phyloP scores from a whole-genome alignment of 2,888 invertebrate genomes.

The Miltochrista miniata region DNA sequence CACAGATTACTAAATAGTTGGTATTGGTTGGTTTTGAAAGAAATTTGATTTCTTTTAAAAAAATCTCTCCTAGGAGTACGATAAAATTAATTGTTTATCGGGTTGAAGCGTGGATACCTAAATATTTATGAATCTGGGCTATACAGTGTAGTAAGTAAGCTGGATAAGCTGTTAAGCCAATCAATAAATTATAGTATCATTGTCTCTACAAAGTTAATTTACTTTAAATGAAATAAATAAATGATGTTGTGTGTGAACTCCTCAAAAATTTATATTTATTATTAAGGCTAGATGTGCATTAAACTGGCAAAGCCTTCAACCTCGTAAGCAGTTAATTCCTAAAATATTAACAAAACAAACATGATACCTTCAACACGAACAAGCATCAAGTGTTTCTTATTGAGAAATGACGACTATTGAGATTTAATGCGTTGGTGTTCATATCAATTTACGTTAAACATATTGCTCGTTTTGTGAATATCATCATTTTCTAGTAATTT shows the following conservation, averaged over 20 bases:
- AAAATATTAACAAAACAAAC: slow-evolving; percentile 21
- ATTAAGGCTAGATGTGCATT: slow-evolving; percentile 16
- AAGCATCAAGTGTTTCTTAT: slow-evolving; percentile 23
- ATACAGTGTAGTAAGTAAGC: too few species aligned
- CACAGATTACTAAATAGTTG: too few species aligned
- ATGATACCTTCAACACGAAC: slow-evolving; percentile 23
- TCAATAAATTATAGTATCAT: too few species aligned
- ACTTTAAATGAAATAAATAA: too few species aligned
- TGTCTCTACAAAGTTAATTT: too few species aligned
- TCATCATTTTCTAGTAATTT: too few species aligned
- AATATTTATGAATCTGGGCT: too few species aligned
- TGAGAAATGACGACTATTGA: slow-evolving; percentile 26
- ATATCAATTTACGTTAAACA: slow-evolving; percentile 26
- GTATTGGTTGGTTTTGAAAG: slow-evolving; percentile 29
- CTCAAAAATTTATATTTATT: too few species aligned
- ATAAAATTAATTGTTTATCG: too few species aligned
- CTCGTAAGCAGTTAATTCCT: slow-evolving; percentile 25
- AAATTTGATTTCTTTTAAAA: slow-evolving; percentile 27
- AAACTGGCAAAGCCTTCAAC: slow-evolving; percentile 22
- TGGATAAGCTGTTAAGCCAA: slow-evolving; percentile 19
- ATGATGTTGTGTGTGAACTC: too few species aligned
- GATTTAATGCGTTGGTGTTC: slow-evolving; percentile 25
- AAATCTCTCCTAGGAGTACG: too few species aligned
- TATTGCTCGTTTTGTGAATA: slow-evolving; percentile 29
- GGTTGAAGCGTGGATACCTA: too few species aligned